Evolutionary conservation across 2,113 vertebrate genomes (phyloP), one percentile per base, ranked within the genome.

Genomic region (Martes martes): DNA sequence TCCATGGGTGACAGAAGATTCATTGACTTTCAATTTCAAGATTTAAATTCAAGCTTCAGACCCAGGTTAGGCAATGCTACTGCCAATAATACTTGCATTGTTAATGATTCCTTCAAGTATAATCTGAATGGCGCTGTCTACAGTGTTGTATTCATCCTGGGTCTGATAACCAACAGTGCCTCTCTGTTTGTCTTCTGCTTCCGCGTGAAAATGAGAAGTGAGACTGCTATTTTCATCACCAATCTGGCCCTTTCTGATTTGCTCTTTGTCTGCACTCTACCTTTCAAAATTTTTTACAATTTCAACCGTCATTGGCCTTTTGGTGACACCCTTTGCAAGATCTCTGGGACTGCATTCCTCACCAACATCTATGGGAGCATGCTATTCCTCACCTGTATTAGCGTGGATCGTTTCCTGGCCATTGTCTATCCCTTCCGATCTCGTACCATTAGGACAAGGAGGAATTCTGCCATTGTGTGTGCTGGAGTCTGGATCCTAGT

Each of bases 321-420:
- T 2, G 99, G 99, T n/a, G 99, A 99, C 10, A 99, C 98, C 21
- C 98, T 99, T 65, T 99, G 99, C 98, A 99, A 99, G 98, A 99
- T 99, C 33, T 99, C 99, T 0, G 99, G 99, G 11, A 99, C 99
- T 0, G 99, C 99, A 2, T 99, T 99, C 94, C 99, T 99, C 98
- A 99, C 99, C 63, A 99, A 99, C 97, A 99, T 99, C 98, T 99
- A 99, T 0, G 99, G 99, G 94, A 99, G 99, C 98, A 99, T 99
- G 99, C 97, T 99, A 81, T 99, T 99, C 98, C 99, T 99, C 96
- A 99, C 99, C 14, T 99, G 99, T 98, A 99, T 99, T 98, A 99
- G 99, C 0, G 99, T 99, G 3, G 99, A 99, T 98, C 99, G 99
- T 80, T 99, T 99, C 98, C 98, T 99, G 42, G 99, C 99, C 0